These are phyloP conservation scores for Papilio xuthus DNA, from an alignment of 1,140 invertebrate species.

Conservation along the genomic window DNA sequence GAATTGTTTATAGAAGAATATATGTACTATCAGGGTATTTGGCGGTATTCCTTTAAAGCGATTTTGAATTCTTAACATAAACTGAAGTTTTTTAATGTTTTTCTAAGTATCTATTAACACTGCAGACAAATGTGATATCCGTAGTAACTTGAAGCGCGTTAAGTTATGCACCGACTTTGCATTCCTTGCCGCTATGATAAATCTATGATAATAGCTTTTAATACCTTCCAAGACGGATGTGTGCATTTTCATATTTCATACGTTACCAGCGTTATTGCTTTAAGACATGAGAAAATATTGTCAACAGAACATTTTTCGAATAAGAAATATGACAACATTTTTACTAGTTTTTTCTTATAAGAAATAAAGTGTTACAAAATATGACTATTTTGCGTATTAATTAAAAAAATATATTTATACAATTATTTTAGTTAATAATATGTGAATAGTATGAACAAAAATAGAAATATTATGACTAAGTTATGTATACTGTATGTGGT, in stretches of 20 bases:
- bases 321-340: background rate
- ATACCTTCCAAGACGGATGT: slow-evolving; percentile 47
- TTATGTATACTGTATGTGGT: background rate
- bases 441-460: background rate
- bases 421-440: background rate
- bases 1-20: background rate
- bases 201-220: slow-evolving; percentile 49
- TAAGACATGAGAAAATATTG: slow-evolving; percentile 24
- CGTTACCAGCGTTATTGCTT: slow-evolving; percentile 30
- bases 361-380: background rate
- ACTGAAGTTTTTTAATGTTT: background rate
- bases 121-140: slow-evolving; percentile 48
- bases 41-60: too few species aligned
- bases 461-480: background rate
- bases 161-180: slow-evolving; percentile 45
- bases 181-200: slow-evolving; percentile 45
- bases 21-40: too few species aligned
- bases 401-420: too few species aligned
- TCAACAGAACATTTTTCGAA: slow-evolving; percentile 19
- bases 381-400: too few species aligned
- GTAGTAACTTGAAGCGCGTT: slow-evolving; percentile 40
- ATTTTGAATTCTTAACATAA: too few species aligned
- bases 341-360: background rate
- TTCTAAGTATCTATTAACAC: background rate
- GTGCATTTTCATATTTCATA: slow-evolving; percentile 41